Conservation (phyloP, 2,113 vertebrate species). For the Festucalex cinctus region DNA sequence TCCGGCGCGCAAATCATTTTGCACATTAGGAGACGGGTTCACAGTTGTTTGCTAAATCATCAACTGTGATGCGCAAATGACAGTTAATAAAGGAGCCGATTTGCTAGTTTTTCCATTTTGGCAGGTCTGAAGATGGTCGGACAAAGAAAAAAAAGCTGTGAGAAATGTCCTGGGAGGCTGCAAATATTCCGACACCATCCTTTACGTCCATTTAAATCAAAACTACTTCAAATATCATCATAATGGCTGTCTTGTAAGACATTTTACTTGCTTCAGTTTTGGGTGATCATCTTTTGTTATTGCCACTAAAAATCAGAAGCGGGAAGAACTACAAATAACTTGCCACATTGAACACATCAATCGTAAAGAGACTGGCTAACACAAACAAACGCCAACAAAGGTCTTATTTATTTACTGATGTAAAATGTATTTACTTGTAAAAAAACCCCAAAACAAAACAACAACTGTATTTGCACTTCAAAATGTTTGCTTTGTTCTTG, state of each 20-base stretch:
- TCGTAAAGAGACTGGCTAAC: background rate
- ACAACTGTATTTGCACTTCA: too few relatives aligned
- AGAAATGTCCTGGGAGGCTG: background rate
- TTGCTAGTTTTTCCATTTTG: background rate
- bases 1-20: conserved; percentile 27
- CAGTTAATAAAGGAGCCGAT: background rate
- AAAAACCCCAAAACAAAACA: too few relatives aligned
- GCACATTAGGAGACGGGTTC: background rate
- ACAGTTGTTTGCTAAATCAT: background rate
- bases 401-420: too few relatives aligned
- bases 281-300: background rate
- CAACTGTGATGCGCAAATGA: background rate
- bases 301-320: background rate
- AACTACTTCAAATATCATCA: background rate
- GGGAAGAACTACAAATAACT: background rate
- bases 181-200: background rate
- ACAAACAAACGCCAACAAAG: background rate
- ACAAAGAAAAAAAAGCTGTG: background rate
- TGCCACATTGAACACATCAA: too few relatives aligned
- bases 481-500: too few relatives aligned
- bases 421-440: too few relatives aligned
- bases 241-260: background rate
- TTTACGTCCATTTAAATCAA: background rate
- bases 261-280: background rate
- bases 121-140: background rate